Evolutionary conservation across 1,140 invertebrate species (phyloP), one percentile per base, ranked within the genome.

Genomic region (Hycleus phaleratus): DNA sequence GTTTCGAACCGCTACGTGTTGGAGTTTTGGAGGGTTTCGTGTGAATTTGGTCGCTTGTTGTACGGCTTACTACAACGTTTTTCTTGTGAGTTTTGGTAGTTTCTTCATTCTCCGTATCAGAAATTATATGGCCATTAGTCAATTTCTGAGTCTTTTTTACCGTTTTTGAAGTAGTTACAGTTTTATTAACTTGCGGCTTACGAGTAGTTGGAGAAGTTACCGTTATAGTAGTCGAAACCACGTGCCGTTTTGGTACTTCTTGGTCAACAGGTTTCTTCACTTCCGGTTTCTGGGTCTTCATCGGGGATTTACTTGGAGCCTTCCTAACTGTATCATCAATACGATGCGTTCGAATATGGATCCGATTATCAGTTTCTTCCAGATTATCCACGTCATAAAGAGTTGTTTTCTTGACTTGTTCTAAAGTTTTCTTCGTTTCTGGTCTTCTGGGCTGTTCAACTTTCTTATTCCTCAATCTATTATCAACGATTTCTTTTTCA

Each of bases 11-110:
- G 5, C 26, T 52, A 42, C 51, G 48, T n/a, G 55, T 11, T 40
- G 59, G 63, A 9, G 47, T 56, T 52, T 46, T 54, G 6, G 9
- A 11, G 24, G 46, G 39, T 49, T 74, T 76, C 26, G 74, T 68
- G 71, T 80, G 74, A 18, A 76, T 68, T 45, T 75, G 75, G 56
- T 82, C 80, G 62, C 79, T 82, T n/a, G 74, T 68, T 6, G 79
- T 79, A 12, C 79, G 71, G 8, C 71, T 77, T 3, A 81, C 73
- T 32, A 7, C 69, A 79, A 51, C 45, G 44, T 11, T 32, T 47
- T 56, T 54, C 45, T 47, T 81, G 12, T 62, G 26, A 74, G 49
- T 67, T 66, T 62, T 72, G 54, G 49, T 61, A 42, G 72, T 73
- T 52, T 73, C 73, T 18, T 77, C 72, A 32, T 60, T 61, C 53